Conservation (phyloP, 2,113 vertebrate species). For the Lipotes vexillifer region DNA sequence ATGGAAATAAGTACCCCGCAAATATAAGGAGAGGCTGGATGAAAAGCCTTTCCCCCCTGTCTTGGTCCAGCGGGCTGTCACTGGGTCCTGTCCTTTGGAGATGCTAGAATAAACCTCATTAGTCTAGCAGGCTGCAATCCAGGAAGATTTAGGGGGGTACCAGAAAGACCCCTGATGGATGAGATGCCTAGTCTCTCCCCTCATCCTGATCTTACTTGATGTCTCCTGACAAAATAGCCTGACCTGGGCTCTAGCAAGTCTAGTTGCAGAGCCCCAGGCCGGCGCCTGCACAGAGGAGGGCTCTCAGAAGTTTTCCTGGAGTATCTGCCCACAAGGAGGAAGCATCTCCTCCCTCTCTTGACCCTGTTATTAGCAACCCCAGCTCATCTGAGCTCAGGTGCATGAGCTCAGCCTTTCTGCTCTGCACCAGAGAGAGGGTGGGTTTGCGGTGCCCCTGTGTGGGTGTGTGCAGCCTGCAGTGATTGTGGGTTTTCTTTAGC, state of each 20-base stretch:
- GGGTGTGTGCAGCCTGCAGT: no score
- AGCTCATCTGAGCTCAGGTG: background rate
- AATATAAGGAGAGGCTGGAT: background rate
- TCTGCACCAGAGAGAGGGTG: background rate
- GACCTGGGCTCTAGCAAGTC: background rate
- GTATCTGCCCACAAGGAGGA: background rate
- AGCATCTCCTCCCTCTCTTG: background rate
- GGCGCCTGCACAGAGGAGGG: background rate
- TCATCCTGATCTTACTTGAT: background rate
- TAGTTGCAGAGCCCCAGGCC: background rate
- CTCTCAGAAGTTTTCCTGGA: background rate
- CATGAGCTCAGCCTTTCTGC: background rate
- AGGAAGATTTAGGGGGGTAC: background rate
- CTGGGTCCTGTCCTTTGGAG: background rate
- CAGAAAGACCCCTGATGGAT: no score
- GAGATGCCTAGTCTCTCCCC: background rate
- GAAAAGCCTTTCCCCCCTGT: background rate
- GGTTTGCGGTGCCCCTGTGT: rapidly evolving
- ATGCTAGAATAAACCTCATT: background rate
- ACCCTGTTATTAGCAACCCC: background rate
- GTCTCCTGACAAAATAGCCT: background rate
- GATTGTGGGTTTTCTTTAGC: background rate
- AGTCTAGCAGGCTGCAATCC: background rate
- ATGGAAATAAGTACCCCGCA: background rate
- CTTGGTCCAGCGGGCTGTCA: background rate